Conservation (phyloP, 1,140 invertebrate species). For the Ceratina australensis region DNA sequence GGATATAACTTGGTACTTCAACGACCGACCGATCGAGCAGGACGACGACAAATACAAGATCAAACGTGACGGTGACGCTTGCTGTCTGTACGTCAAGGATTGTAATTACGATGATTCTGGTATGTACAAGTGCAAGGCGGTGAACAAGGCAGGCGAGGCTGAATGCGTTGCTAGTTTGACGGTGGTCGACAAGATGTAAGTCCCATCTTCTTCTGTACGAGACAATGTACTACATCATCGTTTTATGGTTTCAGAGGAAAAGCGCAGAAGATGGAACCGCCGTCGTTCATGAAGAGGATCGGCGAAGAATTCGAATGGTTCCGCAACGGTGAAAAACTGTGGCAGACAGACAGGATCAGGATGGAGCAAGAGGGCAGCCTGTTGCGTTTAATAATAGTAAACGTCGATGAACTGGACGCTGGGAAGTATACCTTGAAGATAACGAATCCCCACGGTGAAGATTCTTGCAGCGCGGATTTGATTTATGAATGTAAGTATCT, state of each 20-base stretch:
- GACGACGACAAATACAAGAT: slow-evolving; percentile 88
- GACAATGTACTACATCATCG: neutral
- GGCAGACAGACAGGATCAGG: slow-evolving; percentile 88
- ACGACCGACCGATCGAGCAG: slow-evolving; percentile 83
- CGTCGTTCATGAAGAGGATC: slow-evolving; percentile 93
- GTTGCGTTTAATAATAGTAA: slow-evolving; percentile 87
- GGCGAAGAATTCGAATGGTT: slow-evolving; percentile 93
- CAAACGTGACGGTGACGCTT: slow-evolving; percentile 89
- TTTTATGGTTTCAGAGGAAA: slow-evolving; percentile 69
- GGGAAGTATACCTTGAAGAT: slow-evolving; percentile 91
- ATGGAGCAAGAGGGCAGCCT: slow-evolving; percentile 91
- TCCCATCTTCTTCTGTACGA: slow-evolving; percentile 37
- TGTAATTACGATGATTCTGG: slow-evolving; percentile 86
- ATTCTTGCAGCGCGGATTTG: slow-evolving; percentile 89
- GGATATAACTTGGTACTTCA: slow-evolving; percentile 91
- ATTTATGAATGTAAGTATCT: slow-evolving; percentile 88
- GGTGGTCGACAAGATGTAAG: slow-evolving; percentile 91
- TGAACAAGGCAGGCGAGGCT: slow-evolving; percentile 90
- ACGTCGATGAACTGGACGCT: slow-evolving; percentile 88
- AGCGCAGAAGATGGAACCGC: slow-evolving; percentile 88
- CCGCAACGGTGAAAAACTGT: slow-evolving; percentile 88
- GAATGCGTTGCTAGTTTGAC: slow-evolving; percentile 86
- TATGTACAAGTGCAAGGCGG: slow-evolving; percentile 87
- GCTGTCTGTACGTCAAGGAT: slow-evolving; percentile 87
- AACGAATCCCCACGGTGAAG: slow-evolving; percentile 91